These are phyloP conservation scores for Spisula solida DNA, from an alignment of 2,888 invertebrate genomes.

Conservation along the genomic window DNA sequence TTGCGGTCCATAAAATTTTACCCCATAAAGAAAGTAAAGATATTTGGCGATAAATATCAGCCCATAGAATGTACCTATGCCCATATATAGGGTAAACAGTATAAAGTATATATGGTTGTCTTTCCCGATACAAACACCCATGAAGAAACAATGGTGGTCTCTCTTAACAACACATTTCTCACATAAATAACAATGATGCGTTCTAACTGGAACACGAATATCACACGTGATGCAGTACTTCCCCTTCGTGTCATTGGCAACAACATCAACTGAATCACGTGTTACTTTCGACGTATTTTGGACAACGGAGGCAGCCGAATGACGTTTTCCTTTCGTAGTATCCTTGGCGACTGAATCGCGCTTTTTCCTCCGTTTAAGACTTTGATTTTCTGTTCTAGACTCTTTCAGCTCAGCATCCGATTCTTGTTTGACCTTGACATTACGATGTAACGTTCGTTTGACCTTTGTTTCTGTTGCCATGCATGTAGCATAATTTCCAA, in stretches of 20 bases:
- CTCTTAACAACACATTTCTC: slow-evolving; percentile 81
- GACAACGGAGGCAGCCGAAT: not conserved
- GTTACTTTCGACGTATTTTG: slow-evolving; percentile 23
- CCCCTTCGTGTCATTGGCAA: not conserved
- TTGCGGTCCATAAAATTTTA: slow-evolving; percentile 65
- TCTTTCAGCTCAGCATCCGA: not conserved
- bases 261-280: not conserved
- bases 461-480: slow-evolving; percentile 49
- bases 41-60: slow-evolving; percentile 56
- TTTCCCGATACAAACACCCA: slow-evolving; percentile 75
- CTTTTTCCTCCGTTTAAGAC: not conserved
- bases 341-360: not conserved
- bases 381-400: not conserved
- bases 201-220: slow-evolving; percentile 72
- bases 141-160: slow-evolving; percentile 85
- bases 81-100: slow-evolving; percentile 67
- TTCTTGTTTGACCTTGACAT: too few relatives aligned
- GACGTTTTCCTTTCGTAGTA: not conserved
- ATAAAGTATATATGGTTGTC: slow-evolving; percentile 66
- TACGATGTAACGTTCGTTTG: not conserved
- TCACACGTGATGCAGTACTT: slow-evolving; percentile 75
- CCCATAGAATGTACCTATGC: slow-evolving; percentile 67
- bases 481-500: slow-evolving; percentile 63
- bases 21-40: slow-evolving; percentile 53
- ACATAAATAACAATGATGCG: slow-evolving; percentile 83